Conservation (phyloP, 2,888 invertebrate genomes). For the Ormia ochracea region DNA sequence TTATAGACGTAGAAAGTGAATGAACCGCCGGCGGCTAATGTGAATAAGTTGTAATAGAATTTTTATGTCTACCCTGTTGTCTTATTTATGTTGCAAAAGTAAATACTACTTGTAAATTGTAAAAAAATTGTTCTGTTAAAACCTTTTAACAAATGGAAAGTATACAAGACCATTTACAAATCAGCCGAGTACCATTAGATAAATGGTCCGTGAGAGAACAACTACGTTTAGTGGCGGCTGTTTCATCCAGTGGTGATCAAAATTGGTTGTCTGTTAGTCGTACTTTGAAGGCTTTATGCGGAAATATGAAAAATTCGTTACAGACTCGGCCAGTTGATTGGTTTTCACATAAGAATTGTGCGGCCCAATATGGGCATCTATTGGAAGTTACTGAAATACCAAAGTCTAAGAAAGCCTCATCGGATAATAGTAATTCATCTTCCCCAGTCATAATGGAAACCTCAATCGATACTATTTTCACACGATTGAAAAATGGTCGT, state of each 20-base stretch:
- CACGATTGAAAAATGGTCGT: constrained; percentile 86
- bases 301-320: constrained; percentile 74
- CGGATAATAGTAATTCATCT: constrained; percentile 61
- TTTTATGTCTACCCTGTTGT: too few species aligned
- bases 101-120: too few species aligned
- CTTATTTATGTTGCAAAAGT: not conserved
- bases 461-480: constrained; percentile 84
- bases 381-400: constrained; percentile 91
- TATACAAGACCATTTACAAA: constrained; percentile 69
- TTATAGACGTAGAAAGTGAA: too few species aligned
- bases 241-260: constrained; percentile 91
- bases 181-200: constrained; percentile 86
- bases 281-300: constrained; percentile 83
- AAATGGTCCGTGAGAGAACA: constrained; percentile 92
- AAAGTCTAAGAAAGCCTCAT: constrained; percentile 73
- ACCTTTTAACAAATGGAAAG: constrained; percentile 38
- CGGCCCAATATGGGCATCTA: constrained; percentile 91
- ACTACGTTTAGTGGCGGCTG: constrained; percentile 92
- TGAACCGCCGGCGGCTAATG: too few species aligned
- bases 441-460: constrained; percentile 73
- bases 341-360: constrained; percentile 94
- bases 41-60: too few species aligned
- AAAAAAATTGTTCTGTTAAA: not conserved
- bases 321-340: constrained; percentile 82
- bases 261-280: constrained; percentile 81